phyloP scores from a whole-genome alignment of 2,797 vertebrate species.

The Rhodeus uyekii region DNA sequence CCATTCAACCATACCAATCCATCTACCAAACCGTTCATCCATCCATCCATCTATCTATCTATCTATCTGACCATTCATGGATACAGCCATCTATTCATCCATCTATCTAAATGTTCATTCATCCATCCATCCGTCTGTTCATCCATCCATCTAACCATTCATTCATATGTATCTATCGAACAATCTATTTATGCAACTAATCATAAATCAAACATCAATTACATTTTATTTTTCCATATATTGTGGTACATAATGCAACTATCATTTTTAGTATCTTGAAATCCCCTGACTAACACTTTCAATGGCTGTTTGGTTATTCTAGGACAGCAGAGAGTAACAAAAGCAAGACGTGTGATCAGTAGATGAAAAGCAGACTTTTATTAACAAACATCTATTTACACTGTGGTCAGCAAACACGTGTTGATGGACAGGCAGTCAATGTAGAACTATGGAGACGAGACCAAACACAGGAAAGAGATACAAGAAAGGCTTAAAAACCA shows the following conservation, averaged over 20 bases:
- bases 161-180: too few relatives aligned
- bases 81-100: too few relatives aligned
- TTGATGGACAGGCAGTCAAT: slow-evolving; percentile 63
- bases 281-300: background rate
- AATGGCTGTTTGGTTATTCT: background rate
- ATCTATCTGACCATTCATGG: too few relatives aligned
- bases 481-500: slow-evolving; percentile 44
- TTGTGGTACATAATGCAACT: too few relatives aligned
- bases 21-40: too few relatives aligned
- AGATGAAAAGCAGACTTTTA: slow-evolving; percentile 75
- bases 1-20: too few relatives aligned
- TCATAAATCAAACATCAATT: background rate
- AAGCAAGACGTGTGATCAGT: background rate
- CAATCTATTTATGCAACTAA: too few relatives aligned
- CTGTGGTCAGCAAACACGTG: slow-evolving; percentile 69
- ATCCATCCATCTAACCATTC: too few relatives aligned
- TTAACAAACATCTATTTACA: slow-evolving; percentile 81
- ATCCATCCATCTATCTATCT: too few relatives aligned
- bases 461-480: slow-evolving; percentile 55
- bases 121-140: too few relatives aligned
- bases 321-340: background rate
- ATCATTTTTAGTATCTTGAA: background rate
- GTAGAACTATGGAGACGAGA: slow-evolving; percentile 54
- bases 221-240: background rate
- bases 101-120: too few relatives aligned